phyloP scores from a whole-genome alignment of 2,113 vertebrate species.

The Eulacestoma nigropectus region DNA sequence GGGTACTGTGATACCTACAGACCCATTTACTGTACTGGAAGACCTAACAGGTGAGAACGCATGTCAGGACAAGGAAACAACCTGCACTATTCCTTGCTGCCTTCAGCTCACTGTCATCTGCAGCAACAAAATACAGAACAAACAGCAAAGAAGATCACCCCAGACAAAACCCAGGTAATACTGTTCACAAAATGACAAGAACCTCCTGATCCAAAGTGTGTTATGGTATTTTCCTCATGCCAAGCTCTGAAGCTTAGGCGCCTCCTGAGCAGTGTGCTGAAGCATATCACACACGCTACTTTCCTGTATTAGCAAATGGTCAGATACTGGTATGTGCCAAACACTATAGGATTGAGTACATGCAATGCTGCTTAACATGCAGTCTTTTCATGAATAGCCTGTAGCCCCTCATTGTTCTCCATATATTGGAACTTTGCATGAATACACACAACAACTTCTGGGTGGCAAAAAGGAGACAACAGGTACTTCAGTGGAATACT shows the following conservation, averaged over 20 bases:
- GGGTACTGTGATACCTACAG: neutral
- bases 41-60: neutral
- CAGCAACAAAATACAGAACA: neutral
- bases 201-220: neutral
- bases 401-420: neutral
- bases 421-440: neutral
- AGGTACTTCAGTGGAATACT: neutral
- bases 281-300: neutral
- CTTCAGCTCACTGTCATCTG: neutral
- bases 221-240: neutral
- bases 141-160: neutral
- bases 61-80: neutral
- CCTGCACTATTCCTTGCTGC: neutral
- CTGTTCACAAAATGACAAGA: neutral
- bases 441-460: neutral
- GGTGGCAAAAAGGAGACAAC: neutral
- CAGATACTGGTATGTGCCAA: neutral
- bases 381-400: neutral
- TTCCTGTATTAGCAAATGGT: neutral
- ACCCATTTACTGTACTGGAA: neutral
- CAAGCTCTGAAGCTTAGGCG: neutral
- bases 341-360: neutral
- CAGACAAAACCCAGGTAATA: neutral
- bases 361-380: neutral
- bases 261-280: neutral